A percentile compares a stretch with the other conserved stretches of the same genome.
Evolutionary conservation across 2,797 vertebrate species (phyloP).

Genomic region (Psittacula echo): DNA sequence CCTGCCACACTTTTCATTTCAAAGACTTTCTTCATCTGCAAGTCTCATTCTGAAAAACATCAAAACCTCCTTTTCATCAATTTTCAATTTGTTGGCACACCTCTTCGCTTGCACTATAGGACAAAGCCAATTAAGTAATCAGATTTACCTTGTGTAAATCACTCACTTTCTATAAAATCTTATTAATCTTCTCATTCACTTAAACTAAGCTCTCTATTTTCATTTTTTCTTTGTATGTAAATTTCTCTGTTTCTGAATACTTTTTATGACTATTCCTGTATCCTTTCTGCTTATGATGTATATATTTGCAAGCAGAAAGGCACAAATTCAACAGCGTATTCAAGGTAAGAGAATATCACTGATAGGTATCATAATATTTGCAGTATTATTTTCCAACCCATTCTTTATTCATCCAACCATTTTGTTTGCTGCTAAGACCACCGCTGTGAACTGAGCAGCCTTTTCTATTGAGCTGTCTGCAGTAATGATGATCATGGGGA

Average conservation of each 20-base stretch:
- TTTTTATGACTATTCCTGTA: background rate
- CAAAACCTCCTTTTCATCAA: background rate
- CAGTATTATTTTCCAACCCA: constrained; percentile 41
- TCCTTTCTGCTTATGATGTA: background rate
- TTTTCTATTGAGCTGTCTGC: constrained; percentile 54
- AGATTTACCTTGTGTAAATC: background rate
- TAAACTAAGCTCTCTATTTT: background rate
- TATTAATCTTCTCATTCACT: background rate
- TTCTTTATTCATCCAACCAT: constrained; percentile 51
- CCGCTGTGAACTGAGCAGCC: constrained; percentile 38
- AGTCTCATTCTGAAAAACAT: background rate
- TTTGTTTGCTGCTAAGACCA: constrained; percentile 50
- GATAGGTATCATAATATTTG: constrained; percentile 45
- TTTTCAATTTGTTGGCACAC: background rate
- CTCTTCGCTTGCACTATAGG: background rate
- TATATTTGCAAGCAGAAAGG: background rate
- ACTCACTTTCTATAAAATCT: background rate
- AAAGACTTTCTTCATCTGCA: background rate
- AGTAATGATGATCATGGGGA: constrained; percentile 43
- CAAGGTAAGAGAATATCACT: background rate
- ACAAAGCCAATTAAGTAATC: background rate
- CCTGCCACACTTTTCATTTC: background rate
- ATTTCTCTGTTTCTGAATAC: background rate
- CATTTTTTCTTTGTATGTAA: background rate
- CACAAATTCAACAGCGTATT: background rate